Base-by-base conservation (phyloP, 2,113 vertebrate genomes). In the Pogona vitticeps region DNA sequence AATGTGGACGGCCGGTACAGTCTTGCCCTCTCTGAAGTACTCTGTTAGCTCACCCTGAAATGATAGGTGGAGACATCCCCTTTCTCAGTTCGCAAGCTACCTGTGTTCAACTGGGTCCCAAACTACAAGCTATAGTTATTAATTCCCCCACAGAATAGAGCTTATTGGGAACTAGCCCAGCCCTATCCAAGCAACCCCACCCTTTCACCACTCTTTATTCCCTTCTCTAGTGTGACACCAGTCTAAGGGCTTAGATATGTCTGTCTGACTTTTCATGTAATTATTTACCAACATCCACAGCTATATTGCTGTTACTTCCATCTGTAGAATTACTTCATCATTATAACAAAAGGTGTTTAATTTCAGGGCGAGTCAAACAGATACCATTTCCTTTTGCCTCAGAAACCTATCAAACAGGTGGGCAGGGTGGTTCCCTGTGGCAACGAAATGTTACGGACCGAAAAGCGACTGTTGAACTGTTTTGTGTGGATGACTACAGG, bases 291-390 rank as follows among this genome's bases (percentile, higher is more conserved):
- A 87, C 59, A 0, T 36, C 46, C 40, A 3, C 26, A 86, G 46
- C 36, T 31, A 0, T 7, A 31, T 20, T 90, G 68, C 20, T 73
- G 6, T 71, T 59, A 26, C 46, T 79, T 58, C 36, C 31, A 63
- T 3, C 38, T 82, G 26, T 58, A 89, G 20, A 0, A 13, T 26
- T 84, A 84, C 38, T 12, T 38, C 71, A 42, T 20, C 1, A 73
- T 77, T 88, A n/a, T 40, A 76, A 86, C 13, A 84, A 84, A 89
- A 82, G 17, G 1, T 86, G 18, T 88, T 87, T 84, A 36, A 80
- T 90, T 89, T 89, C 70, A 77, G 26, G 8, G 2, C 23, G 8
- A 87, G 10, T 2, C 26, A 86, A 76, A 23, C n/a, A 8, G 4
- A 46, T 88, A 80, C 18, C 72, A 83, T 6, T 73, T 38, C 76